A percentile compares a stretch with the other conserved stretches of the same genome.
phyloP scores from a whole-genome alignment of 2,888 invertebrate species.

The Amblyteles armatorius region DNA sequence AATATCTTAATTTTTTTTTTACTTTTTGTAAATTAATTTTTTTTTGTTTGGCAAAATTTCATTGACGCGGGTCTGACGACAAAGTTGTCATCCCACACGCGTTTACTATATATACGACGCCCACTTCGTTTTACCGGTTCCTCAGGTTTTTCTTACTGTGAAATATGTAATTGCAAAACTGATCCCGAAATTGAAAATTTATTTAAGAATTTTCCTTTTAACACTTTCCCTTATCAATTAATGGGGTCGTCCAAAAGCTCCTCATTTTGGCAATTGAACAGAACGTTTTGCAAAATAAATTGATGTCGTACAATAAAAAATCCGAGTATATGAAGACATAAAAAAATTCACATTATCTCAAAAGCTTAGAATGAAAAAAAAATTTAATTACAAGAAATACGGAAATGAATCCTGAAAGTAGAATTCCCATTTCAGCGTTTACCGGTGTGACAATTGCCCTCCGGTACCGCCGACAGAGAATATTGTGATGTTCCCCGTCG shows the following conservation, averaged over 20 bases:
- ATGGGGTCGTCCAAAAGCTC: too few relatives aligned
- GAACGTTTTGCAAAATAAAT: background rate
- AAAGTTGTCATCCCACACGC: background rate
- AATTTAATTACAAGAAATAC: background rate
- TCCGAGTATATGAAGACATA: background rate
- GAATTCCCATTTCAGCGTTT: constrained; percentile 34
- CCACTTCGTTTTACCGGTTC: constrained; percentile 2
- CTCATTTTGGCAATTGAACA: background rate
- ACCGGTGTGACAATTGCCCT: constrained; percentile 20
- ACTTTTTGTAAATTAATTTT: constrained; percentile 10
- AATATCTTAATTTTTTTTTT: constrained; percentile 9
- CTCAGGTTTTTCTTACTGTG: background rate
- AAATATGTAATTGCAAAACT: background rate
- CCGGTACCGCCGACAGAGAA: constrained; percentile 35
- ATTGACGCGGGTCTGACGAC: constrained; percentile 27
- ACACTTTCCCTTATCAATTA: too few relatives aligned
- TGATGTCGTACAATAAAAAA: background rate
- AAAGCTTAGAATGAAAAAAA: background rate
- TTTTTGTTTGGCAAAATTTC: constrained; percentile 37
- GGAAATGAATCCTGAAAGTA: constrained; percentile 18
- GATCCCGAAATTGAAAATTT: constrained; percentile 44
- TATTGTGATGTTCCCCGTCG: constrained; percentile 56
- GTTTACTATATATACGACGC: background rate
- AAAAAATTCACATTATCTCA: constrained; percentile 10
- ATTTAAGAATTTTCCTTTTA: background rate